These are phyloP conservation scores for Megalops atlanticus DNA, from an alignment of 2,113 vertebrate genomes.

Conservation along the genomic window DNA sequence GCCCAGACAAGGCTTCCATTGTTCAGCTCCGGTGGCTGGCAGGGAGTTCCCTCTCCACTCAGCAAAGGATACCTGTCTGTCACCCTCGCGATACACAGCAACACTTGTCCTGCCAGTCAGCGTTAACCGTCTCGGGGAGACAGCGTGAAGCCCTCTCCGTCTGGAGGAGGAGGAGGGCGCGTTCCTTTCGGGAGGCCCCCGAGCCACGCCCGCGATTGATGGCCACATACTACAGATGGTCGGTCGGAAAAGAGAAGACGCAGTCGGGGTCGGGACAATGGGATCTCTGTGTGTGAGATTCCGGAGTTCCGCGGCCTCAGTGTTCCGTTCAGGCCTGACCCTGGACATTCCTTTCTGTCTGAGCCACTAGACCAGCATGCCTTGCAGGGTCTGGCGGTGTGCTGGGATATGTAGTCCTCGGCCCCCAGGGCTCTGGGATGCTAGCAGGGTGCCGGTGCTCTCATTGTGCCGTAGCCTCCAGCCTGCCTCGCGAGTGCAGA, in stretches of 20 bases:
- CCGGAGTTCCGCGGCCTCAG: not conserved
- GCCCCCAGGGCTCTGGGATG: not conserved
- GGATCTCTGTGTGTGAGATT: not conserved
- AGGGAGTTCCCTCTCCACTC: constrained; percentile 4
- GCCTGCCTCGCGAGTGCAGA: not conserved
- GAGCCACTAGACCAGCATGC: not conserved
- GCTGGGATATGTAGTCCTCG: not conserved
- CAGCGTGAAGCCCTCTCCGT: not conserved
- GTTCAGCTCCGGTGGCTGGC: not conserved
- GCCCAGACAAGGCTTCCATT: not conserved
- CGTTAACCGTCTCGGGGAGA: not conserved
- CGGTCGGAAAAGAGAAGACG: not conserved
- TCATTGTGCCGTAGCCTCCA: not conserved
- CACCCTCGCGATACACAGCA: not conserved
- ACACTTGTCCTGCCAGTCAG: not conserved
- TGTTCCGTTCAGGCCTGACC: not conserved
- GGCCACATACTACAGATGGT: not conserved
- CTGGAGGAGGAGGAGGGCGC: too few species aligned
- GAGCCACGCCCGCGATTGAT: not conserved
- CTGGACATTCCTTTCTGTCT: not conserved
- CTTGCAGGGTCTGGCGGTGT: not conserved
- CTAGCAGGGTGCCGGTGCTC: not conserved
- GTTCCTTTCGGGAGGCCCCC: not conserved
- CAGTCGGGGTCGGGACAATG: not conserved
- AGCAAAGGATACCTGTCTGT: not conserved